Evolutionary conservation across 2,797 vertebrate genomes (phyloP).

Genomic region (Pelochelys cantorii): DNA sequence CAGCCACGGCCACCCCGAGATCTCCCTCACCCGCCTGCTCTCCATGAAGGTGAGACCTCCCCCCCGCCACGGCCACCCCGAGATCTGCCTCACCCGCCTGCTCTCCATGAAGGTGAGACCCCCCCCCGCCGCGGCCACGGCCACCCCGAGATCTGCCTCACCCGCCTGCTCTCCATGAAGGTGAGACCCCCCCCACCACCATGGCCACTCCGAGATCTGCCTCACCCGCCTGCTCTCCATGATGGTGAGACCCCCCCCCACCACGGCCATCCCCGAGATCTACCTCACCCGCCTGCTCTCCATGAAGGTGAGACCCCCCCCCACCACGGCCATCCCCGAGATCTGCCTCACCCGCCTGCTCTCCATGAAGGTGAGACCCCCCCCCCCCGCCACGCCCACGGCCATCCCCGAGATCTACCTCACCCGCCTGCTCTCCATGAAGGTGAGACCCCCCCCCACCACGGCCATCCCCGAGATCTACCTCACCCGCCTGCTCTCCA

Average conservation of each 20-base stretch:
- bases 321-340: slow-evolving; percentile 83
- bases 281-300: background rate
- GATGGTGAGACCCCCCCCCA: slow-evolving; percentile 79
- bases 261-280: no score
- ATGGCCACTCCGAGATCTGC: slow-evolving; percentile 85
- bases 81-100: slow-evolving; percentile 94
- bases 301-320: slow-evolving; percentile 81
- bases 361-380: slow-evolving; percentile 69
- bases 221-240: slow-evolving; percentile 89
- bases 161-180: slow-evolving; percentile 91
- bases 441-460: slow-evolving; percentile 48
- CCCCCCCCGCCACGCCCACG: no score
- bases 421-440: no score
- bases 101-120: slow-evolving; percentile 89
- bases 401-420: no score
- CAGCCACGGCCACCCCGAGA: no score
- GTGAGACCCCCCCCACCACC: slow-evolving; percentile 42
- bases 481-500: slow-evolving; percentile 92
- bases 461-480: slow-evolving; percentile 95
- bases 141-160: slow-evolving; percentile 86
- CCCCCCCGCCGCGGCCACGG: slow-evolving; percentile 61
- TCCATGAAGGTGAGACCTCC: no score
- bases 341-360: slow-evolving; percentile 86
- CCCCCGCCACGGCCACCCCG: slow-evolving; percentile 86
- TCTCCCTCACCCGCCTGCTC: no score